phyloP scores from a whole-genome alignment of 1,140 invertebrate genomes.

The Drosophila chauvacae region DNA sequence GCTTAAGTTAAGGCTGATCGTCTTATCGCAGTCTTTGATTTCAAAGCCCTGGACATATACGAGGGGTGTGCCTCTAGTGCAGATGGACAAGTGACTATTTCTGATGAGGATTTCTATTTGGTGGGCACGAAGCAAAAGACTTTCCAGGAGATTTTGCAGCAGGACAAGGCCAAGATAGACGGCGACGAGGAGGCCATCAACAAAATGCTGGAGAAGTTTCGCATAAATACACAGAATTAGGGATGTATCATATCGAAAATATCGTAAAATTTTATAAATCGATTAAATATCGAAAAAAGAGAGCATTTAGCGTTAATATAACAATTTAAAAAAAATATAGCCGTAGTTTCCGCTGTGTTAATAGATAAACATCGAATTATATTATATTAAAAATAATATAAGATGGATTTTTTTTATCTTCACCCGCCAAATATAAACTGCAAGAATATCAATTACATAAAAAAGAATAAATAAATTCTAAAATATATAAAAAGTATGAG shows the following conservation, averaged over 20 bases:
- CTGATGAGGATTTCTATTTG: constrained; percentile 78
- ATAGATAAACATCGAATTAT: not conserved
- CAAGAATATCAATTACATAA: not conserved
- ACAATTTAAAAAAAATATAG: not conserved
- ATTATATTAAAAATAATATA: not conserved
- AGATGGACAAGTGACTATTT: constrained; percentile 71
- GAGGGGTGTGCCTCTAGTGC: constrained; percentile 62
- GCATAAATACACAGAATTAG: constrained; percentile 62
- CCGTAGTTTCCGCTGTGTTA: not conserved
- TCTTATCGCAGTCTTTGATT: constrained; percentile 78
- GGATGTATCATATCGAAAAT: not conserved
- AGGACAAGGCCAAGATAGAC: constrained; percentile 68
- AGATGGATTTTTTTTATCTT: not conserved
- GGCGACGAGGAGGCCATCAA: constrained; percentile 74
- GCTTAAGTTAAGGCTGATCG: constrained; percentile 31
- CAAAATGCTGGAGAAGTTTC: constrained; percentile 80
- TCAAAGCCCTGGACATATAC: constrained; percentile 82
- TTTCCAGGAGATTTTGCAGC: constrained; percentile 68
- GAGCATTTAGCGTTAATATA: not conserved
- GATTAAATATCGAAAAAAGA: not conserved
- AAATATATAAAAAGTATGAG: not conserved
- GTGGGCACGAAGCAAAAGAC: constrained; percentile 73
- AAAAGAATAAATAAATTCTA: not conserved
- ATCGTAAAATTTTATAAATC: not conserved
- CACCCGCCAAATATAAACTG: constrained; percentile 1